Evolutionary conservation across 2,113 vertebrate species (phyloP), one percentile per base, ranked within the genome.

Genomic region (Vombatus ursinus): DNA sequence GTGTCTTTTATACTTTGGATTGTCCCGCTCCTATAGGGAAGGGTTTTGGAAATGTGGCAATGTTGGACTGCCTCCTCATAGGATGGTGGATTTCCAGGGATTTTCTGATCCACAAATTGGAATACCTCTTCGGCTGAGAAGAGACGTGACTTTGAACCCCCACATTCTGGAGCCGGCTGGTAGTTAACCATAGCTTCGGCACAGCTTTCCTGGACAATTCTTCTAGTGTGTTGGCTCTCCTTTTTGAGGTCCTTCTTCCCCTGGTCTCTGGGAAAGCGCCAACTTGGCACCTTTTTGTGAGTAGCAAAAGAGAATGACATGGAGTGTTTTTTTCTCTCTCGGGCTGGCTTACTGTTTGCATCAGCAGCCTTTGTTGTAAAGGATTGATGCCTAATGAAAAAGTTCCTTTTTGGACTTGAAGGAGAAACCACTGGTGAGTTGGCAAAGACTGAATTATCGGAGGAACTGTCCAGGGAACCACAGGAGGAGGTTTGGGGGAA

Each of bases 111-210:
- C 68, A 99, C 98, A 1, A 98, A 98, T 93, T 98, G 99, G 97
- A 99, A 99, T 16, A 99, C 98, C 48, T 99, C 99, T 8, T 99
- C 98, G 28, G 98, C 99, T 0, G 99, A 99, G 94, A 99, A 98
- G 48, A 99, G 98, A 5, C 98, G 97, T 8, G 96, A 92, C 7
- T 97, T 98, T 6, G 52, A 97, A 91, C 95, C 84, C 47, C 52
- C 37, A 84, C 19, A 44, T 0, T 48, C 94, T 2, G 92, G 19
- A 26, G 98, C 97, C 1, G 96, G 12, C 0, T 52, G 96, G 90
- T 97, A 95, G 31, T 68, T 96, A 96, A 98, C 97, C n/a, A 84
- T 84, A 84, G 68, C n/a, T 6, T 97, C 98, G 68, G 89, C 94
- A 16, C 95, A 98, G 96, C 98, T 98, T 91, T 99, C 99, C 92